Base-by-base conservation (phyloP, 2,113 vertebrate genomes). In the Nesogale talazaci region DNA sequence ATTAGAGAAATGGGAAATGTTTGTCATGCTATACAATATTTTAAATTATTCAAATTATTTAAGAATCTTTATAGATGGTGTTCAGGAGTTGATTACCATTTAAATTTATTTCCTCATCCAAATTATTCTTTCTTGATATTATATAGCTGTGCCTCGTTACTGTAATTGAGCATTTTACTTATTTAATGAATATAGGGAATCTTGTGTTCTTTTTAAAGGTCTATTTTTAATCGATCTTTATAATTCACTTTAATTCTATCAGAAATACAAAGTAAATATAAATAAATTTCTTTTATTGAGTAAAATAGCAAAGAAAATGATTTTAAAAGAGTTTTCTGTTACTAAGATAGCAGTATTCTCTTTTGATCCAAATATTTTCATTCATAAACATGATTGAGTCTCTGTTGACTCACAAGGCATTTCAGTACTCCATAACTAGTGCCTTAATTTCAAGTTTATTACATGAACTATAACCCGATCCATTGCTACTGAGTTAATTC, bases 81-180 rank as follows among this genome's bases (percentile, higher is more conserved):
- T 59, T 83, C 91, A 61, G 38, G 34, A 61, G 19, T 42, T 92
- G 86, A 83, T 16, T 76, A 90, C 19, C 81, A 17, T 95, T 95
- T 91, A 36, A 19, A 2, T 91, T 94, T 17, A 88, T 88, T 65
- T 88, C 89, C 75, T 80, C 82, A 81, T 67, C n/a, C 90, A 94
- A 91, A 93, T 74, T 88, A 84, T 61, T 6, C 14, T 94, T 93
- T 95, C 22, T 86, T 91, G 61, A 29, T 56, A 80, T 72, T 42
- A 70, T 74, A 83, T n/a, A 76, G 3, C 56, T 69, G 80, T 81
- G 12, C 27, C 59, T 82, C 74, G 29, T 83, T 87, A 29, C 8
- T 34, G 15, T 69, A 89, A 77, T 74, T 56, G 63, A 27, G 27
- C 42, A 22, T 42, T 84, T 94, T 76, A 31, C 22, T 9, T 92